Percentiles rank a stretch among this genome's conserved stretches.
Evolutionary conservation across 23 tunicate species (phyloP).

Genomic region (Trididemnum clinides): DNA sequence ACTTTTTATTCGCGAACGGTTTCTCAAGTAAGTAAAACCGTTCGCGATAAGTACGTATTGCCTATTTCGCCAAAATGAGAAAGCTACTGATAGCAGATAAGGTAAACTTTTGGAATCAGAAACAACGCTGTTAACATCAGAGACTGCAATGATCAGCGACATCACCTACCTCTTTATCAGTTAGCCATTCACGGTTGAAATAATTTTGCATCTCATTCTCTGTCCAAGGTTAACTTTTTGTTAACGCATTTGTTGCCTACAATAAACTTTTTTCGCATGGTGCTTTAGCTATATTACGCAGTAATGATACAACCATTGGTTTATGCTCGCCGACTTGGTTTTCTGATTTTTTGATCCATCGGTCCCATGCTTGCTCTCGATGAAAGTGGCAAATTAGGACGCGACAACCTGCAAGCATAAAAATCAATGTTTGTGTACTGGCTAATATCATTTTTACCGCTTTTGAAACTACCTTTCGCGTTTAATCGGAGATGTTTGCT

Average conservation of each 20-base stretch:
- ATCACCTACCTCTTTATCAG: not conserved
- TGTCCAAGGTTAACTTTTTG: not conserved
- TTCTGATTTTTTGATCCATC: constrained; percentile 26
- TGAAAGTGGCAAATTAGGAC: constrained; percentile 39
- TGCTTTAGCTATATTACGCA: constrained; percentile 14
- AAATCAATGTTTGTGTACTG: too few relatives aligned
- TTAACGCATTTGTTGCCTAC: not conserved
- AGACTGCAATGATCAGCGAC: not conserved
- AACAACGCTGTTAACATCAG: too few relatives aligned
- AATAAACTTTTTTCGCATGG: not conserved
- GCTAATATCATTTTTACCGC: too few relatives aligned
- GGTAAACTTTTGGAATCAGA: too few relatives aligned
- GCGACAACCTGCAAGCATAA: constrained; percentile 7
- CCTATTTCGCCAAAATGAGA: too few relatives aligned
- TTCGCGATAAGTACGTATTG: too few relatives aligned
- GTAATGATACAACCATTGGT: not conserved
- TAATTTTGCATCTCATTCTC: not conserved
- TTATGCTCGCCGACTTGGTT: not conserved
- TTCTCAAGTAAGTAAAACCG: too few relatives aligned
- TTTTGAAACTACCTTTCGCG: too few relatives aligned
- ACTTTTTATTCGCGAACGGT: too few relatives aligned
- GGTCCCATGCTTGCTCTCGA: constrained; percentile 50
- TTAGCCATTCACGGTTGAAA: not conserved
- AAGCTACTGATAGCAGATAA: too few relatives aligned
- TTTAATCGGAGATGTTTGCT: too few relatives aligned